Evolutionary conservation across 1,140 invertebrate genomes (phyloP), one percentile per base, ranked within the genome.

Genomic region (Laupala kohalensis): DNA sequence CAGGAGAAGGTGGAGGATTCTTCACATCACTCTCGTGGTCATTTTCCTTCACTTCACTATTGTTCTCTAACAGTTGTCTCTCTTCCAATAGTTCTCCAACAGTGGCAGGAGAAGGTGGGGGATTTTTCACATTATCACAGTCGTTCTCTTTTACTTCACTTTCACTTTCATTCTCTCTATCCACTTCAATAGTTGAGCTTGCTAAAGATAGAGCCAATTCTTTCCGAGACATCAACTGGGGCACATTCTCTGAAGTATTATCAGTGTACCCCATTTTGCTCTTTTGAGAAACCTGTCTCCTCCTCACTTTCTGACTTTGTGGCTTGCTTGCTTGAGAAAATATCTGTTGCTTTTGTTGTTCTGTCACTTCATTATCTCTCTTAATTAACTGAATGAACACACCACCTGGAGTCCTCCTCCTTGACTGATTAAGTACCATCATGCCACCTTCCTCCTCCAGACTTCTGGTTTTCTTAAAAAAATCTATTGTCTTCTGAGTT

Each of bases 331-430:
- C 19, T 19, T 13, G 19, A 13, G 37, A 53, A 66, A 66, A 66
- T 25, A 4, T n/a, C 23, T 13, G 9, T 25, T 66, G 12, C n/a
- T 66, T 66, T n/a, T 66, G 64, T 66, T 66, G 1, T 27, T 25
- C 23, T 66, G 64, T 13, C 23, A 66, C 26, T 13, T n/a, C 23
- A n/a, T 2, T 27, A n/a, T 66, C 64, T 13, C 23, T 66, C 26
- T 27, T 66, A 25, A 66, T 66, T n/a, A 84, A 72, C 53, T 81
- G 78, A 25, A 84, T 76, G 74, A 78, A 83, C 12, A 83, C 79
- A 27, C 83, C 83, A 64, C 83, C 83, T 6, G 82, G 79, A 12
- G 81, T 83, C 71, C 83, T 75, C 29, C 81, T 72, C 28, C 83
- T 74, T 26, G 74, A 75, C 23, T 78, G 79, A 78, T 81, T 79